Evolutionary conservation across 2,888 invertebrate species (phyloP).

Genomic region (Ophraella communa): DNA sequence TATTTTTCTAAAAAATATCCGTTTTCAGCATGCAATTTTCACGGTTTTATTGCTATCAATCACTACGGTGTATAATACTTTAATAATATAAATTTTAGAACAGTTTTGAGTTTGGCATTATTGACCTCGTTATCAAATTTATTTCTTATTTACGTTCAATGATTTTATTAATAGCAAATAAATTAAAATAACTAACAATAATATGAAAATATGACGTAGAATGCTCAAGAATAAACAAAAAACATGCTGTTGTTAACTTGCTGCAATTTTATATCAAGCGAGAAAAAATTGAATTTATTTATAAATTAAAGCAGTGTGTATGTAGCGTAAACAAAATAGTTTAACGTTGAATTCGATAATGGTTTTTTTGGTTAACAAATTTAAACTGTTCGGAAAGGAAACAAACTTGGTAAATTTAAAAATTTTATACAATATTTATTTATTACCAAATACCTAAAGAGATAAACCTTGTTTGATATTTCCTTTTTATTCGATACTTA

Average conservation of each 20-base stretch:
- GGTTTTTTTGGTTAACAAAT: background rate
- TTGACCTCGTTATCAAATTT: constrained; percentile 26
- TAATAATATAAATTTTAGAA: constrained; percentile 9
- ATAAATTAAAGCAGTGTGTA: background rate
- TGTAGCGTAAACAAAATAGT: background rate
- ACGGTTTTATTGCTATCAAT: background rate
- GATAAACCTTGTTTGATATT: too few species aligned
- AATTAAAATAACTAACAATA: constrained; percentile 11
- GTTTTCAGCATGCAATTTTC: background rate
- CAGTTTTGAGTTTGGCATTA: constrained; percentile 9
- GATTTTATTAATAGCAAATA: constrained; percentile 20
- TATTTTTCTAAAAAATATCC: background rate
- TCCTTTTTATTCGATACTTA: too few species aligned
- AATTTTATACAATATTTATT: background rate
- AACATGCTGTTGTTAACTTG: background rate
- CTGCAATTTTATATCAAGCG: background rate
- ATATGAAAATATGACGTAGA: constrained; percentile 9
- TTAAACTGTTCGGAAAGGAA: background rate
- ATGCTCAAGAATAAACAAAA: constrained; percentile 1
- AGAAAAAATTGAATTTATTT: background rate
- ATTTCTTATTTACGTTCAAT: constrained; percentile 17
- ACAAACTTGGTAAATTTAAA: background rate
- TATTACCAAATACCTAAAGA: background rate
- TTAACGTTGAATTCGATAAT: background rate
- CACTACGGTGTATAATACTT: background rate